phyloP scores from a whole-genome alignment of 2,888 invertebrate genomes.

The Acanthosepion lycidas region DNA sequence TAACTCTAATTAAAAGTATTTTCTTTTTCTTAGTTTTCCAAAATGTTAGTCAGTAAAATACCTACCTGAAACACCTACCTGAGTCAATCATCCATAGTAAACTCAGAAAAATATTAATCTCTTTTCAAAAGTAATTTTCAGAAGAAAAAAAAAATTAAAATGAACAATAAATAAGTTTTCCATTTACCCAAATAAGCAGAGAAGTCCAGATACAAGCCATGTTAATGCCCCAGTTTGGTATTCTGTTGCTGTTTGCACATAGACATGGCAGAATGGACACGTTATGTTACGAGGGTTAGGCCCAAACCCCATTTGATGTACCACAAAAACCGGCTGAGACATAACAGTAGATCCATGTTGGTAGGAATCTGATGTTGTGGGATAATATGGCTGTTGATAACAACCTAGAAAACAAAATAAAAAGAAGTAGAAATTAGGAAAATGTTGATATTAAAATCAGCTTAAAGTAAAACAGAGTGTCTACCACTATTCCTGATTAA shows the following conservation, averaged over 20 bases:
- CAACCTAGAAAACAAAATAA: background rate
- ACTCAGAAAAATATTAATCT: too few species aligned
- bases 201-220: conserved; percentile 53
- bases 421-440: background rate
- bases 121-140: too few species aligned
- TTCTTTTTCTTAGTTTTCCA: too few species aligned
- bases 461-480: too few species aligned
- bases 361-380: conserved; percentile 2
- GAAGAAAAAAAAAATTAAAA: background rate
- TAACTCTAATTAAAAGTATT: too few species aligned
- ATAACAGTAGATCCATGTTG: conserved; percentile 45
- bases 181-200: conserved; percentile 56
- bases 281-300: conserved; percentile 49
- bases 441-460: too few species aligned
- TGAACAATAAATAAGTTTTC: background rate
- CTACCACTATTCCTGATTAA: too few species aligned
- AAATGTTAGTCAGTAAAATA: too few species aligned
- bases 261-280: conserved; percentile 52
- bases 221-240: conserved; percentile 54
- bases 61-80: too few species aligned
- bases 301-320: conserved; percentile 49
- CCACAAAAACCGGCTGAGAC: conserved; percentile 50
- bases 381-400: conserved; percentile 41
- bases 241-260: conserved; percentile 51
- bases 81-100: too few species aligned